Evolutionary conservation across 1,140 invertebrate genomes (phyloP), one percentile per base, ranked within the genome.

Genomic region (Semibalanus balanoides): DNA sequence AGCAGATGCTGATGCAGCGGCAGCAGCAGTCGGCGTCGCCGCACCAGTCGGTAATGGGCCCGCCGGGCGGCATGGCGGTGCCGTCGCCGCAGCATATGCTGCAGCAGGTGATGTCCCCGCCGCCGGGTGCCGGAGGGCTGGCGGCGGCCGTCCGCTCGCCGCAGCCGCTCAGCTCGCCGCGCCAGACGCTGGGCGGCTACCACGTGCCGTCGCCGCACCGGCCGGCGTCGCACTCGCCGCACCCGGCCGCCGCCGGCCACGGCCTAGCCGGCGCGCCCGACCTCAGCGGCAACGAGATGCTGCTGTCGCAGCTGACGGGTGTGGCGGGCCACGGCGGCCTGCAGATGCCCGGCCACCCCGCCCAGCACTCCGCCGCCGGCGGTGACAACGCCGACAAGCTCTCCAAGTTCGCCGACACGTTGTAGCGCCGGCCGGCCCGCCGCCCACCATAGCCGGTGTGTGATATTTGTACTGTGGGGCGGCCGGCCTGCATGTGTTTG

Each of bases 331-430:
- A 64, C 51, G 51, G 51, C 51, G 51, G 14, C 1, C 51, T 64
- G 7, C 51, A 64, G 51, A 7, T 64, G 51, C 51, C 11, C 14
- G 51, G 51, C 51, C 51, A 73, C 79, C 78, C 72, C 77, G 77
- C 40, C 74, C 74, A 35, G 70, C 77, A 74, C 76, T 74, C 70
- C 73, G 29, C 69, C 76, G 77, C 79, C 74, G 77, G 74, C 28
- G 78, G 76, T 76, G 76, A 88, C 31, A 64, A 64, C 51, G 86
- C 90, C 70, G 94, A 96, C 85, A 92, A 95, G 85, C 88, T 96
- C 79, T 92, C 91, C 79, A 95, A 95, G 86, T 95, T 94, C 85
- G 93, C 95, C 80, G 93, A 96, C 86, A 91, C 94, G 84, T 93
- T 96, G 88, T 93, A 82, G 51, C 51, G 51, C 51, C 11, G 51